phyloP scores from a whole-genome alignment of 2,797 vertebrate genomes.

The Propithecus deckenii region DNA sequence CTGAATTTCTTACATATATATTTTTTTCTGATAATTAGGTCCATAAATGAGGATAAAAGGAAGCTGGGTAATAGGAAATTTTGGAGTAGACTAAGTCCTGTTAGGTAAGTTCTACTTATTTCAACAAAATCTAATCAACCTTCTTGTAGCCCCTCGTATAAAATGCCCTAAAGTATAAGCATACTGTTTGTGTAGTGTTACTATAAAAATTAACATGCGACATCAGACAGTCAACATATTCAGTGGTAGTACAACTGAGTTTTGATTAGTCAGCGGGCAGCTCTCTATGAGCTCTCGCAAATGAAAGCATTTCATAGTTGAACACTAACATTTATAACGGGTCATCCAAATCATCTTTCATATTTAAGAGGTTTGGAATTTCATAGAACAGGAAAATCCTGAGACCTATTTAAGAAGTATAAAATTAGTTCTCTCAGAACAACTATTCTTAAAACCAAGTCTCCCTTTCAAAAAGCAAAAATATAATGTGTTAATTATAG shows the following conservation, averaged over 20 bases:
- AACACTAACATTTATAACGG: neutral
- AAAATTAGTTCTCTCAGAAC: neutral
- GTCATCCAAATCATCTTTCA: neutral
- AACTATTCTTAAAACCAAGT: neutral
- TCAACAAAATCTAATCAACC: neutral
- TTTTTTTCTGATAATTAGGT: neutral
- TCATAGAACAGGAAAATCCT: neutral
- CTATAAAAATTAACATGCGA: neutral
- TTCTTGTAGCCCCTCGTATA: neutral
- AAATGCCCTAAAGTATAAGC: neutral
- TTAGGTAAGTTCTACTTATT: neutral
- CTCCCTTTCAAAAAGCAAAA: neutral
- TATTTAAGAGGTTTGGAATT: neutral
- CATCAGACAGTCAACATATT: neutral
- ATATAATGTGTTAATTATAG: neutral
- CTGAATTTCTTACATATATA: neutral
- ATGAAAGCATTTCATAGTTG: neutral
- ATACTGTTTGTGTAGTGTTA: neutral
- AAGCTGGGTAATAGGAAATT: neutral
- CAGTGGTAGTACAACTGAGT: neutral
- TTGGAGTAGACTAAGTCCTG: neutral
- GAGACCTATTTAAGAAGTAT: neutral
- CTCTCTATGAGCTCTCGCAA: neutral
- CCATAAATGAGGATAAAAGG: neutral
- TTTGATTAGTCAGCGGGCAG: neutral